Base-by-base conservation (phyloP, 2,797 vertebrate species). In the Halcyon smyrnensis region DNA sequence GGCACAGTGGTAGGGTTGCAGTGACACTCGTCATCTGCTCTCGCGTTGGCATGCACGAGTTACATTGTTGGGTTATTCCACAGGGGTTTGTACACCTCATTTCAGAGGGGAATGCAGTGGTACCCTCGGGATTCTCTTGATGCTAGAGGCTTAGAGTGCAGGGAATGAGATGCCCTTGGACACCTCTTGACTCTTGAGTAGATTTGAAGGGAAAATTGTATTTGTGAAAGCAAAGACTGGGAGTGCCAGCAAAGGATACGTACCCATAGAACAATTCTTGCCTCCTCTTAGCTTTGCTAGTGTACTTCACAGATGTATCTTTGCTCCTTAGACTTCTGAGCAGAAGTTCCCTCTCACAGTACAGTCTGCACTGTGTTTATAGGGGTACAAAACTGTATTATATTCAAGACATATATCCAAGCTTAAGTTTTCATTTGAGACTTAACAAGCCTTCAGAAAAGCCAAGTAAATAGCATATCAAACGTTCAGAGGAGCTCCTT, bases 11-110 rank as follows among this genome's bases (percentile, higher is more conserved):
- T 36, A 1, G 39, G 36, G 41, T 74, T 67, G 37, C 43, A 54
- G 1, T 30, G n/a, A 23, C 12, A 1, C 2, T 46, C 4, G 8
- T 39, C 7, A 37, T 10, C 45, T 65, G 67, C 9, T 2, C 43
- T 69, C 0, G 0, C 0, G 1, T 27, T 54, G 43, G n/a, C 84
- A 71, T 39, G 41, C 3, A 0, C 7, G 24, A 4, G 7, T 14
- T 28, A 4, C 1, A 0, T 32, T 48, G 56, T 15, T 13, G 63
- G 68, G 10, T 43, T 43, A 6, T 70, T 70, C 65, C 23, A 0
- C 15, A 34, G 34, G 37, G 3, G 9, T 41, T 69, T 64, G 70
- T 23, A 2, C 23, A 16, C 27, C 46, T 87, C 23, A 0, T 41
- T 60, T 45, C 34, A 18, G 79, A 56, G 64, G 15, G 30, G 27